These are phyloP conservation scores for Oncorhynchus gorbuscha DNA, from an alignment of 2,113 vertebrate species.

Conservation along the genomic window DNA sequence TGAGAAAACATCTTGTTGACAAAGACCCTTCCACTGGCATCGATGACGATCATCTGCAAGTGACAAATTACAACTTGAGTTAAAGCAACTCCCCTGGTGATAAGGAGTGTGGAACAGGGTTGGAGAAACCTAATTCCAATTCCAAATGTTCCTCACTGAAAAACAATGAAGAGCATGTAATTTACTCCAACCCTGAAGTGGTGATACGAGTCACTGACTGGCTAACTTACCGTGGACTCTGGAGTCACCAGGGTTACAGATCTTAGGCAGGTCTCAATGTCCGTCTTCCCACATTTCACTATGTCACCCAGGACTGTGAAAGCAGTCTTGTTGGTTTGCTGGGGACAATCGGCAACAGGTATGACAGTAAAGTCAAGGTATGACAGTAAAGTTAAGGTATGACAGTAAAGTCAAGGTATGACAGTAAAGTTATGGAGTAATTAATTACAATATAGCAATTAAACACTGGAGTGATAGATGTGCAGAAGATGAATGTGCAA, in stretches of 20 bases:
- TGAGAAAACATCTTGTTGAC: conserved; percentile 72
- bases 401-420: too few species aligned
- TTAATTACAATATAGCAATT: too few species aligned
- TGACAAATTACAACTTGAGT: background rate
- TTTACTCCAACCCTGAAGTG: too few species aligned
- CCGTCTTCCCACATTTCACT: conserved; percentile 74
- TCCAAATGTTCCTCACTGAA: too few species aligned
- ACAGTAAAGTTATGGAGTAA: too few species aligned
- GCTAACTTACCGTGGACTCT: conserved; percentile 69
- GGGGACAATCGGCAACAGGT: background rate
- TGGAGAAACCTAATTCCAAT: too few species aligned
- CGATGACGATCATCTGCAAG: conserved; percentile 73
- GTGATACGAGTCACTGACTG: too few species aligned
- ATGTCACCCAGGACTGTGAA: conserved; percentile 81
- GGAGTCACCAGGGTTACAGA: conserved; percentile 69
- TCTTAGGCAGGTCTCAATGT: conserved; percentile 80
- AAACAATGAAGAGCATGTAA: too few species aligned
- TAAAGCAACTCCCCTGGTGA: background rate
- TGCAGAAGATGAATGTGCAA: too few species aligned
- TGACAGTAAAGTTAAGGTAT: background rate
- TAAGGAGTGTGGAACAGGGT: too few species aligned
- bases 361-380: background rate
- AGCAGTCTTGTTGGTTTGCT: conserved; percentile 55
- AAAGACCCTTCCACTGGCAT: conserved; percentile 72
- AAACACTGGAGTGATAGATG: too few species aligned